phyloP scores from a whole-genome alignment of 2,797 vertebrate species.

The Labeo calbasu region DNA sequence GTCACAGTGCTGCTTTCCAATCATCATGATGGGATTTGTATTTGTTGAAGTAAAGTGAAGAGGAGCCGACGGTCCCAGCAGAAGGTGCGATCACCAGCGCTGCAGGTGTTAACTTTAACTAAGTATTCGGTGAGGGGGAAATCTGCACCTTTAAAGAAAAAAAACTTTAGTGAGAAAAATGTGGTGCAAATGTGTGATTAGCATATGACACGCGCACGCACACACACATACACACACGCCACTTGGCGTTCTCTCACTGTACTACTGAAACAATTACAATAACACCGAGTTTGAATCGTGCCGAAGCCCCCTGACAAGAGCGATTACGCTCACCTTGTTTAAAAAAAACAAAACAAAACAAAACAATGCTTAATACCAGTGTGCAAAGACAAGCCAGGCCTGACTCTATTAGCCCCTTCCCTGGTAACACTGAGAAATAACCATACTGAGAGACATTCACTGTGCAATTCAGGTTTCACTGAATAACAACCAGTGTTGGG shows the following conservation, averaged over 20 bases:
- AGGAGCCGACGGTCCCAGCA: not conserved
- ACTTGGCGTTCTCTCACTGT: not conserved
- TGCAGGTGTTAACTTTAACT: slow-evolving; percentile 16
- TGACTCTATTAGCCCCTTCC: not conserved
- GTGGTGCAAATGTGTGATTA: slow-evolving; percentile 24
- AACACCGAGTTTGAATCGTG: slow-evolving; percentile 34
- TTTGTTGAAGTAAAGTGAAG: not conserved
- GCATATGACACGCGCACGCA: not conserved
- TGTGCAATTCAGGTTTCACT: not conserved
- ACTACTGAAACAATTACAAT: slow-evolving; percentile 41
- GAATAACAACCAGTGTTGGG: not conserved
- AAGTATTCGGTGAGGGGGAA: not conserved
- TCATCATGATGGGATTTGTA: not conserved
- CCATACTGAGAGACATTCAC: not conserved
- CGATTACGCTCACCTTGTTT: slow-evolving; percentile 43
- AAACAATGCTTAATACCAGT: slow-evolving; percentile 26
- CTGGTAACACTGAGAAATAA: not conserved
- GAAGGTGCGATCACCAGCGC: not conserved
- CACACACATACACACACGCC: not conserved
- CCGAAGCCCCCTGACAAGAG: slow-evolving; percentile 34
- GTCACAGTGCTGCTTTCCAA: not conserved
- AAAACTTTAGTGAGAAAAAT: slow-evolving; percentile 22
- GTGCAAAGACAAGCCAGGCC: not conserved
- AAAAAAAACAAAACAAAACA: not conserved
- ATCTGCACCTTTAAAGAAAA: slow-evolving; percentile 17